These are phyloP conservation scores for Takifugu rubripes DNA, from an alignment of 2,797 vertebrate genomes.

Conservation along the genomic window DNA sequence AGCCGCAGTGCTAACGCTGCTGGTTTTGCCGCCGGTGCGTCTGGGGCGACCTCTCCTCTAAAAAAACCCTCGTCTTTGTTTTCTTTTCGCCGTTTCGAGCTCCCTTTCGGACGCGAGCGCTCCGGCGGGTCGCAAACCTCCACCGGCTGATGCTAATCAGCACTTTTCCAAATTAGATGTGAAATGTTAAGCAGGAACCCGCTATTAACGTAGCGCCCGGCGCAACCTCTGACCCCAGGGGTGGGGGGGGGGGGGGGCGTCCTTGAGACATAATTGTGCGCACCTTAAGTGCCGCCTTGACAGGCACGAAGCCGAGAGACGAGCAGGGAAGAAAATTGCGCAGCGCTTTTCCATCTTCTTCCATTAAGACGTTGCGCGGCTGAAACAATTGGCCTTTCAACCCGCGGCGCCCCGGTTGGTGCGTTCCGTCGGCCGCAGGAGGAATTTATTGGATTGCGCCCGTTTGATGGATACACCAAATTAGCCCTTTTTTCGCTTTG, in stretches of 20 bases:
- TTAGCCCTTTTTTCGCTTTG: slow-evolving; percentile 64
- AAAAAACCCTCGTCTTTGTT: background rate
- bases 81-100: too few relatives aligned
- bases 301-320: slow-evolving; percentile 24
- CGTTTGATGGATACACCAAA: slow-evolving; percentile 53
- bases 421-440: slow-evolving; percentile 54
- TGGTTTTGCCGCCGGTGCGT: slow-evolving; percentile 4
- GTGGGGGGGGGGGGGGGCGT: slow-evolving; percentile 37
- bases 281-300: slow-evolving; percentile 48
- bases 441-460: slow-evolving; percentile 57
- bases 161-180: slow-evolving; percentile 68
- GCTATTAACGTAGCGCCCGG: slow-evolving; percentile 35
- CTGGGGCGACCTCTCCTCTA: background rate
- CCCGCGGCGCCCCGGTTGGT: slow-evolving; percentile 21
- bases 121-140: slow-evolving; percentile 44
- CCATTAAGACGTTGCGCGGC: slow-evolving; percentile 40
- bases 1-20: slow-evolving; percentile 42
- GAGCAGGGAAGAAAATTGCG: slow-evolving; percentile 12
- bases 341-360: slow-evolving; percentile 18
- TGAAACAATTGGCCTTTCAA: slow-evolving; percentile 43
- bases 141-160: slow-evolving; percentile 60
- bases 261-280: slow-evolving; percentile 65
- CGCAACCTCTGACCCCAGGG: slow-evolving; percentile 39
- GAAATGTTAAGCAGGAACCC: slow-evolving; percentile 64
- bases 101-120: background rate